A percentile compares a stretch with the other conserved stretches of the same genome.
Conservation (phyloP, 1,140 invertebrate species). For the Prorops nasuta region DNA sequence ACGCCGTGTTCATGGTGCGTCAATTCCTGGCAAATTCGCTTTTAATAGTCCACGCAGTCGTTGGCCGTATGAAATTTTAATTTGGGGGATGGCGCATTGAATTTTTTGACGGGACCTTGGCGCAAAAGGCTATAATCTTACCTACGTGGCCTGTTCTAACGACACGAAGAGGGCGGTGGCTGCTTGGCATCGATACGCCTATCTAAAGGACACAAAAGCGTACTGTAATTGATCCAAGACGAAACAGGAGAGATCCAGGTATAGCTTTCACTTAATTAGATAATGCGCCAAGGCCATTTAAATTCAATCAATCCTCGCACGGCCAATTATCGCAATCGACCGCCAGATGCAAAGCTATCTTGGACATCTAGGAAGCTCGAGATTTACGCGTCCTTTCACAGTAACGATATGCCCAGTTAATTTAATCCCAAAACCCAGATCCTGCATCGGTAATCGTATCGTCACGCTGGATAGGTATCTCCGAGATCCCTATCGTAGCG, state of each 20-base stretch:
- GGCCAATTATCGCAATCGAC: constrained; percentile 33
- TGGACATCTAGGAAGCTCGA: constrained; percentile 19
- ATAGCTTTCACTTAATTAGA: constrained; percentile 21
- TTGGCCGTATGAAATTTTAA: constrained; percentile 32
- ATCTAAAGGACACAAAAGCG: not conserved
- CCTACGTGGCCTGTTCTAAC: constrained; percentile 18
- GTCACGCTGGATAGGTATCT: constrained; percentile 29
- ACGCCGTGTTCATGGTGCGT: constrained; percentile 3
- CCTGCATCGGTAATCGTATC: no score
- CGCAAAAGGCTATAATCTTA: constrained; percentile 12
- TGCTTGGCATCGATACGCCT: constrained; percentile 7
- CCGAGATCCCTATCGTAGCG: constrained; percentile 23
- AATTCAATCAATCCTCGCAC: constrained; percentile 17
- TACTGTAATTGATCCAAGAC: not conserved
- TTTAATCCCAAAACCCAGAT: constrained; percentile 19
- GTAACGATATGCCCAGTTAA: constrained; percentile 11
- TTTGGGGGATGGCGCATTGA: constrained; percentile 19
- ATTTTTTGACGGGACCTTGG: constrained; percentile 16
- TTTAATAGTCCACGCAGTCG: constrained; percentile 24
- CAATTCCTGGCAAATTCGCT: constrained; percentile 28
- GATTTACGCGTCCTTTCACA: constrained; percentile 9
- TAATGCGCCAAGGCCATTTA: constrained; percentile 20
- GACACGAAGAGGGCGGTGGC: not conserved
- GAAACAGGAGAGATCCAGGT: not conserved
- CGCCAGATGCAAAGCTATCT: constrained; percentile 32